Conservation (phyloP, 2,888 invertebrate species). For the Hirudinaria manillensis region DNA sequence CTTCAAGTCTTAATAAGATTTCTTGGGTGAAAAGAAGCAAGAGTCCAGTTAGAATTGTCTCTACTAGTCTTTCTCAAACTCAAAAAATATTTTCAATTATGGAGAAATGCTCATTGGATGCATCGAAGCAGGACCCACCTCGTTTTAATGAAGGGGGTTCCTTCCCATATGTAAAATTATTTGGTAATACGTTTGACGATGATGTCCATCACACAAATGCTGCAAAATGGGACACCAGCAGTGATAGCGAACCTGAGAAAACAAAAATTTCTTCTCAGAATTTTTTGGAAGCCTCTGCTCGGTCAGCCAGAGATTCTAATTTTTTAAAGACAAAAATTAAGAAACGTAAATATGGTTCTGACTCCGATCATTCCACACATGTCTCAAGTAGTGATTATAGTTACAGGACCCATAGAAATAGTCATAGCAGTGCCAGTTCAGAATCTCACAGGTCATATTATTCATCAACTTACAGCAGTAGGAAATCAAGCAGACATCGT, state of each 20-base stretch:
- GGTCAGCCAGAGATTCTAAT: slow-evolving; percentile 8
- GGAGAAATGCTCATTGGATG: neutral
- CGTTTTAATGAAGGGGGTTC: neutral
- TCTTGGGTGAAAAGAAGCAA: neutral
- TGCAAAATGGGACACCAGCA: slow-evolving; percentile 41
- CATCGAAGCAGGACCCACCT: neutral
- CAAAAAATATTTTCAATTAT: neutral
- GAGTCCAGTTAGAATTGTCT: no score
- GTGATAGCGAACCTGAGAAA: slow-evolving; percentile 38
- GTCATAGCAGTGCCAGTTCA: slow-evolving; percentile 20
- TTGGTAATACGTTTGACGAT: slow-evolving; percentile 10
- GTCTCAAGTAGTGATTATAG: slow-evolving; percentile 7
- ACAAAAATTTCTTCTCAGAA: neutral
- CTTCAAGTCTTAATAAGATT: neutral
- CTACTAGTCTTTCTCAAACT: neutral
- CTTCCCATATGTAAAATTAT: neutral
- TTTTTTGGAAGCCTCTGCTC: neutral
- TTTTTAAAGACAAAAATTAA: neutral
- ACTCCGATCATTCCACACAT: slow-evolving; percentile 34
- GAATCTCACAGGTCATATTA: slow-evolving; percentile 18
- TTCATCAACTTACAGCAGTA: slow-evolving; percentile 16
- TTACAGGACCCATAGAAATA: slow-evolving; percentile 33
- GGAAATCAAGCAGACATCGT: neutral
- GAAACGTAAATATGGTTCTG: slow-evolving; percentile 13
- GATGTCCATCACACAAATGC: slow-evolving; percentile 19